phyloP scores from a whole-genome alignment of 2,888 invertebrate genomes.

The Asteroscopus sphinx region DNA sequence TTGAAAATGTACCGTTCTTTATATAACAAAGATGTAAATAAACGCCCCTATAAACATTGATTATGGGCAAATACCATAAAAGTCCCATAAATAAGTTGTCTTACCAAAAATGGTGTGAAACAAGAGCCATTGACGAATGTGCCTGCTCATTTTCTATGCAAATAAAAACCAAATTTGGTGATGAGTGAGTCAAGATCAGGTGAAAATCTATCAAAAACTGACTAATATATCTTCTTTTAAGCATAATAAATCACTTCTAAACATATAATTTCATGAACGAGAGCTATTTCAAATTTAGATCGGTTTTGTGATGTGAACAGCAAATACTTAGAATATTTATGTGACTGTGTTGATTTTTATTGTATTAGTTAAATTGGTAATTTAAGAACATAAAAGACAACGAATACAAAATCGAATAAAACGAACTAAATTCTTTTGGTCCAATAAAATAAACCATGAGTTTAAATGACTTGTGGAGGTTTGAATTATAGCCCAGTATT shows the following conservation, averaged over 20 bases:
- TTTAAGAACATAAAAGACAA: background rate
- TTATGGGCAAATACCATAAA: constrained; percentile 23
- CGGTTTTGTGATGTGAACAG: constrained; percentile 3
- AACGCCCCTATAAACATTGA: constrained; percentile 33
- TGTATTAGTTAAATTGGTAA: constrained; percentile 12
- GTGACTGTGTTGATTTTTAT: constrained; percentile 13
- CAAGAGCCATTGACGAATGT: constrained; percentile 14
- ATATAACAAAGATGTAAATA: constrained; percentile 26
- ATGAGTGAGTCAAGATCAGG: constrained; percentile 14
- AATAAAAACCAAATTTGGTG: constrained; percentile 30
- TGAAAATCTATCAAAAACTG: constrained; percentile 36
- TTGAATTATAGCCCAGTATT: no score
- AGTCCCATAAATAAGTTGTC: constrained; percentile 17
- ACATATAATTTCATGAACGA: constrained; percentile 19
- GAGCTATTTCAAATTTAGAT: constrained; percentile 7
- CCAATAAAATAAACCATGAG: no score
- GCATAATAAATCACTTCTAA: constrained; percentile 20
- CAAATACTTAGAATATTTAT: constrained; percentile 28
- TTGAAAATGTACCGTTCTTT: constrained; percentile 13
- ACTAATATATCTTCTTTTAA: constrained; percentile 17
- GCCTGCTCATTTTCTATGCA: constrained; percentile 29
- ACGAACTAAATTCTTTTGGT: background rate
- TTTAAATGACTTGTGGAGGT: no score
- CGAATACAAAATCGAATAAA: constrained; percentile 3
- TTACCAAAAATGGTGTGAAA: constrained; percentile 28